These are phyloP conservation scores for Chloroclystis v-ata DNA, from an alignment of 2,888 invertebrate genomes.

Conservation along the genomic window DNA sequence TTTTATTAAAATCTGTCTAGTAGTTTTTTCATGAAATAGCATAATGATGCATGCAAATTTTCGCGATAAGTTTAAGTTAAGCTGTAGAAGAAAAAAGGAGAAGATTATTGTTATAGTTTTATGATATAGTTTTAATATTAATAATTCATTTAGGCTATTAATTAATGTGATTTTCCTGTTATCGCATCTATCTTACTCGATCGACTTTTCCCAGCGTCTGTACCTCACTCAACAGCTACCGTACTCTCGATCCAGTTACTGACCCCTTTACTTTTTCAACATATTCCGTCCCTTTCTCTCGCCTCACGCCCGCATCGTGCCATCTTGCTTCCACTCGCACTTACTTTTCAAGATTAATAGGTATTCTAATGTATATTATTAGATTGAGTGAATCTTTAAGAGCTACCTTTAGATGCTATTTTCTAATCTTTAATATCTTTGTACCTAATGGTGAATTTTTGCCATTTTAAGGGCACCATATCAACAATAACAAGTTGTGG, in stretches of 20 bases:
- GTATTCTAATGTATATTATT: conserved; percentile 70
- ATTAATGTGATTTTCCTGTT: no score
- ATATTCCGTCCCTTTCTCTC: conserved; percentile 36
- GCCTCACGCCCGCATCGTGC: conserved; percentile 26
- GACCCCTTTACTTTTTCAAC: conserved; percentile 56
- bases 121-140: no score
- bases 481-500: no score
- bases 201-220: conserved; percentile 30
- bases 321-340: conserved; percentile 42
- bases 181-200: no score
- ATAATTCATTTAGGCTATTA: no score
- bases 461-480: no score
- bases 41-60: no score
- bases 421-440: not conserved
- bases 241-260: conserved; percentile 67
- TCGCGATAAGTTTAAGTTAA: no score
- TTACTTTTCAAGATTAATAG: conserved; percentile 67
- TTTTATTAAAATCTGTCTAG: no score
- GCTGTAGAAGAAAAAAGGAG: no score
- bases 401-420: conserved; percentile 8
- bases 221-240: conserved; percentile 45
- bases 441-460: conserved; percentile 1
- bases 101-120: no score
- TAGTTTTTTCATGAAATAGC: no score
- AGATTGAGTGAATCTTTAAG: conserved; percentile 55